Conservation (phyloP, 2,888 invertebrate genomes). For the Frankliniella intonsa region DNA sequence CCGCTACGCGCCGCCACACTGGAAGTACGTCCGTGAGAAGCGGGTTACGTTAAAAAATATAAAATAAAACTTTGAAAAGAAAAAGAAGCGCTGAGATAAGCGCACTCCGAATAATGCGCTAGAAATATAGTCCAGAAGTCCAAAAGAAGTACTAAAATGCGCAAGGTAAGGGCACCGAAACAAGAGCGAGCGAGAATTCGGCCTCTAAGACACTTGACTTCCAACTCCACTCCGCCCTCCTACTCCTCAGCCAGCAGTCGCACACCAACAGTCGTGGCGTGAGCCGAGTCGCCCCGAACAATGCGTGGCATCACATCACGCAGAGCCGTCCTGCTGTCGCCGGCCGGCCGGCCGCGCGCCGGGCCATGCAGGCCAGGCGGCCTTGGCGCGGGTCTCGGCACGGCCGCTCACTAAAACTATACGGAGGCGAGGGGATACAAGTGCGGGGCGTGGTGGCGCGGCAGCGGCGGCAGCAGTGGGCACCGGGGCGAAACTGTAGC, state of each 20-base stretch:
- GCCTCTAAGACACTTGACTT: too few relatives aligned
- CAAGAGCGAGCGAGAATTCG: too few relatives aligned
- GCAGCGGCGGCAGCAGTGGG: neutral
- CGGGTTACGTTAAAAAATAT: too few relatives aligned
- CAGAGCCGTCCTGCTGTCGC: neutral
- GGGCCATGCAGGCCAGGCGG: neutral
- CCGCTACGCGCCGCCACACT: too few relatives aligned
- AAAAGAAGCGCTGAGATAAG: too few relatives aligned
- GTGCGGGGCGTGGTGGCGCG: neutral
- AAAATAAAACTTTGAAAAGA: too few relatives aligned
- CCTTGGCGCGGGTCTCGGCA: neutral
- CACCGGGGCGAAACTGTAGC: neutral
- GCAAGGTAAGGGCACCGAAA: too few relatives aligned
- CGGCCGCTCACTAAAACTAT: neutral
- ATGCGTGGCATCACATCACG: neutral
- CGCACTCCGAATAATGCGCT: too few relatives aligned
- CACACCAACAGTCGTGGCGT: neutral
- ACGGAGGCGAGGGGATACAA: neutral
- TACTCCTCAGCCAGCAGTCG: neutral
- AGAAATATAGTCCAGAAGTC: too few relatives aligned
- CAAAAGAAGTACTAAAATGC: too few relatives aligned
- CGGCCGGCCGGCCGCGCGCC: neutral
- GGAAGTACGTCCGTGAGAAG: too few relatives aligned
- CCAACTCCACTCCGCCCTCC: neutral
- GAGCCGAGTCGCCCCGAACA: slow-evolving; percentile 1